Conservation (phyloP, 1,140 invertebrate species). For the Drosophila teissieri region DNA sequence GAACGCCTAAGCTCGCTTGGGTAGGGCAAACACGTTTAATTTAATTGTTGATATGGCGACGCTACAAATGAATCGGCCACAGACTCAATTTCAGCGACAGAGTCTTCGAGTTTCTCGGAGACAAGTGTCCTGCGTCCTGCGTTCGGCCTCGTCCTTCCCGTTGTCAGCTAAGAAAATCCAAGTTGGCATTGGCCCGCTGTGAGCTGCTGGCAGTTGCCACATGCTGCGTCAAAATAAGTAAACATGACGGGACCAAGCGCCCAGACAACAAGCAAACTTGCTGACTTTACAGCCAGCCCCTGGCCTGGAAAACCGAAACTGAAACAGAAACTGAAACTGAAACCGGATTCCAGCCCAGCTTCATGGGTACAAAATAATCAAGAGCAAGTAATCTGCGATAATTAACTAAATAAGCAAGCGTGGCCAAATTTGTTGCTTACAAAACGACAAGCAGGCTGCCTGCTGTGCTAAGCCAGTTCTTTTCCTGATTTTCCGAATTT, state of each 20-base stretch:
- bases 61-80: conserved; percentile 72
- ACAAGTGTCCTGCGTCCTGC: conserved; percentile 12
- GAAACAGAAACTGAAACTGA: conserved; percentile 2
- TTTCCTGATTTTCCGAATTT: neutral
- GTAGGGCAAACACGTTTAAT: conserved; percentile 79
- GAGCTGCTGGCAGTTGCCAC: conserved; percentile 55
- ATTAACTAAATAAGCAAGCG: conserved; percentile 80
- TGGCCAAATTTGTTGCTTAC: conserved; percentile 71
- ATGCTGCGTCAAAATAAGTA: conserved; percentile 80
- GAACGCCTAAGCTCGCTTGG: conserved; percentile 73
- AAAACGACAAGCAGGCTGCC: conserved; percentile 48
- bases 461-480: conserved; percentile 9
- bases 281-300: conserved; percentile 66
- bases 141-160: conserved; percentile 8
- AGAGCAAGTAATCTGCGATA: conserved; percentile 80
- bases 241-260: conserved; percentile 59
- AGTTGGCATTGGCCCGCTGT: conserved; percentile 75
- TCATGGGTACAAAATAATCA: conserved; percentile 75
- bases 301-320: conserved; percentile 5
- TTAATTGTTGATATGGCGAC: conserved; percentile 81
- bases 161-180: conserved; percentile 75
- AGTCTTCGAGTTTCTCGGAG: neutral
- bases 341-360: conserved; percentile 1
- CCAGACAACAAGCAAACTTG: conserved; percentile 61
- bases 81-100: conserved; percentile 20